Evolutionary conservation across 1,140 invertebrate species (phyloP), one percentile per base, ranked within the genome.

Genomic region (Elysia chlorotica): DNA sequence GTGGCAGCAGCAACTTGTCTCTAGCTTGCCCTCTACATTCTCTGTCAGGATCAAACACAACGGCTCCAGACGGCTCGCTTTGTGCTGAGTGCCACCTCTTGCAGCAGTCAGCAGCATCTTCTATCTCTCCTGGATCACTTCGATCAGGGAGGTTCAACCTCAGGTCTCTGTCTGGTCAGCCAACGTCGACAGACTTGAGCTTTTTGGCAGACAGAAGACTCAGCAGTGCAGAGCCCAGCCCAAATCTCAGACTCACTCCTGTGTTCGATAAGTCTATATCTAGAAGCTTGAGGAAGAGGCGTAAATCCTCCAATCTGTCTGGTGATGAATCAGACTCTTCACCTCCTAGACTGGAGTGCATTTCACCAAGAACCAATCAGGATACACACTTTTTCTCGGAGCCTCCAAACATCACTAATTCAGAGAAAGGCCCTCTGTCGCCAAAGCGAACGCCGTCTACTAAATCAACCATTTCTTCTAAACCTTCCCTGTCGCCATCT

Each of bases 31-130:
- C 69, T 23, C 1, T 62, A 31, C 69, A 71, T 30, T 62, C 69
- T n/a, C 17, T 28, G 35, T 28, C 59, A 19, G 30, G 35, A 3
- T 62, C 31, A n/a, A 19, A 28, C 33, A 48, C 2, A 6, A n/a
- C n/a, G n/a, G n/a, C n/a, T n/a, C n/a, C n/a, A n/a, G 69, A 71
- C 21, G 19, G 28, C 4, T 41, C 17, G 23, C n/a, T 59, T 53
- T 71, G 69, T 48, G 57, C 59, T 36, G 69, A 71, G 25, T 71
- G 69, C 30, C 69, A 37, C n/a, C 59, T 71, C 0, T n/a, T 71
- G 59, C 36, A 63, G 19, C 69, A 63, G 38, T 71, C n/a, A n/a
- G n/a, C n/a, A n/a, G n/a, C n/a, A n/a, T n/a, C n/a, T n/a, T n/a
- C n/a, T n/a, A n/a, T 53, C 10, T 62, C 69, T 30, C 59, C 69